A percentile compares a stretch with the other conserved stretches of the same genome.
Conservation (phyloP, 2,113 vertebrate species). For the Callipepla squamata region DNA sequence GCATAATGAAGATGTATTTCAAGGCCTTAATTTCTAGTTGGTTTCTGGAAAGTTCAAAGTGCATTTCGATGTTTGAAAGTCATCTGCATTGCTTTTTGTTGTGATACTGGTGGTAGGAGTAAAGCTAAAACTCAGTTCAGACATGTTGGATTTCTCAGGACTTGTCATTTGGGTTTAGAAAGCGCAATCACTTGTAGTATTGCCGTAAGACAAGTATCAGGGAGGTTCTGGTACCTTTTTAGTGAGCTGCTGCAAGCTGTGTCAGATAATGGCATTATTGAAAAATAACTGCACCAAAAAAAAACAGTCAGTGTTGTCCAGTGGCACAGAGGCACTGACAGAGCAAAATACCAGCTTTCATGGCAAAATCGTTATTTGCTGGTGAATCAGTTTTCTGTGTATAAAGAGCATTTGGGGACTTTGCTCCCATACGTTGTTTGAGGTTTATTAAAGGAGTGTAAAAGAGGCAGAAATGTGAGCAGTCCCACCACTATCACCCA, state of each 20-base stretch:
- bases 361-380: constrained; percentile 29
- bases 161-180: not conserved
- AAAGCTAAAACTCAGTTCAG: not conserved
- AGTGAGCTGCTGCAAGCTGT: not conserved
- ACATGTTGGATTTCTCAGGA: constrained; percentile 4
- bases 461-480: constrained; percentile 32
- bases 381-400: constrained; percentile 11
- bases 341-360: constrained; percentile 13
- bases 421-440: not conserved
- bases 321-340: not conserved
- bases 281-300: not conserved
- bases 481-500: not conserved
- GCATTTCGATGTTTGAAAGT: not conserved
- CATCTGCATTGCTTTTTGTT: not conserved
- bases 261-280: not conserved
- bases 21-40: not conserved
- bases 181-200: not conserved
- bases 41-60: not conserved
- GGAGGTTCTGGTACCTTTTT: not conserved
- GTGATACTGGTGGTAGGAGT: not conserved
- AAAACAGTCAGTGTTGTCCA: not conserved
- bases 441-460: constrained; percentile 50
- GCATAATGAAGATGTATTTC: not conserved
- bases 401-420: constrained; percentile 24
- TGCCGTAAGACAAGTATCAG: constrained; percentile 3